Evolutionary conservation across 2,888 invertebrate genomes (phyloP).

Genomic region (Euzophera pinguis): DNA sequence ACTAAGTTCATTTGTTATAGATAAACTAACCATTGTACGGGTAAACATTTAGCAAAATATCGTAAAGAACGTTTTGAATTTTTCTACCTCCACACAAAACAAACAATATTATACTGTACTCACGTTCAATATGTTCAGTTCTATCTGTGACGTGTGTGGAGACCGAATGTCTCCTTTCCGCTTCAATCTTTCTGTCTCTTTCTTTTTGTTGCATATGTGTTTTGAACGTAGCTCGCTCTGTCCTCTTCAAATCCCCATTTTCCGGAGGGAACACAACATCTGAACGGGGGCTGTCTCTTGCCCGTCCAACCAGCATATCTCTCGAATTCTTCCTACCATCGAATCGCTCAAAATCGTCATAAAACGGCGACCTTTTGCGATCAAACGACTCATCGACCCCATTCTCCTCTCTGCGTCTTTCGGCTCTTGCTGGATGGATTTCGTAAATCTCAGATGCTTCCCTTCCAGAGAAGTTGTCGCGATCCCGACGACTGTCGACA

Average conservation of each 20-base stretch:
- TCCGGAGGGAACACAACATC: constrained; percentile 58
- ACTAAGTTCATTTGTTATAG: no score
- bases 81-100: constrained; percentile 2
- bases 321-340: constrained; percentile 74
- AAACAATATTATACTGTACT: constrained; percentile 32
- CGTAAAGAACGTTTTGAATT: no score
- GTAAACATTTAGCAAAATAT: no score
- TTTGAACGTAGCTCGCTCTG: constrained; percentile 83
- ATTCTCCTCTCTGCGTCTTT: constrained; percentile 59
- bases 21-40: no score
- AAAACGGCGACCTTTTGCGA: constrained; percentile 61
- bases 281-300: constrained; percentile 67
- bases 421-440: constrained; percentile 58
- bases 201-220: constrained; percentile 87
- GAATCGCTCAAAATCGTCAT: constrained; percentile 67
- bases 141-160: constrained; percentile 88
- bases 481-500: constrained; percentile 52
- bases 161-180: constrained; percentile 87
- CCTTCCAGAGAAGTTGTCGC: constrained; percentile 62
- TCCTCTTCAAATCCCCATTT: constrained; percentile 52
- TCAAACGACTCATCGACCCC: constrained; percentile 57
- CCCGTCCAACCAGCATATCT: constrained; percentile 71
- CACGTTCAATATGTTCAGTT: constrained; percentile 76
- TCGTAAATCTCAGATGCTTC: constrained; percentile 73
- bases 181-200: constrained; percentile 80